Evolutionary conservation across 1,140 invertebrate genomes (phyloP).

Genomic region (Trachymyrmex septentrionalis): DNA sequence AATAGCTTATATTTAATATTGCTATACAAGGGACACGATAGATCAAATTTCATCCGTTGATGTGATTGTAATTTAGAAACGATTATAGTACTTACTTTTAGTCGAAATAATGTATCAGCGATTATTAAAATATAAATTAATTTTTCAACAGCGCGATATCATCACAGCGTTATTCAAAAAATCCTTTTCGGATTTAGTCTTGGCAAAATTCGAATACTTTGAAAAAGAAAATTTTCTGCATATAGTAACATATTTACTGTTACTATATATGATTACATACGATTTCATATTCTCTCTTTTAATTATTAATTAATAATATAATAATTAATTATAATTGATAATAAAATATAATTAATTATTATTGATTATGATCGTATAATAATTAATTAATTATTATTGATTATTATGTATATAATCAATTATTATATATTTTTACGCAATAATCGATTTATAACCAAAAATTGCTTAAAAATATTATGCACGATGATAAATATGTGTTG

Average conservation of each 20-base stretch:
- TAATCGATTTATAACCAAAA: constrained; percentile 3
- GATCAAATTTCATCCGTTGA: constrained; percentile 18
- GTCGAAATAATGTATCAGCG: neutral
- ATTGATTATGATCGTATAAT: neutral
- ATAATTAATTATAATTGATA: constrained; percentile 17
- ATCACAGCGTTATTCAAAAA: constrained; percentile 76
- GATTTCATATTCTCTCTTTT: neutral
- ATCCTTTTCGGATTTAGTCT: constrained; percentile 32
- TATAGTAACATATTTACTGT: neutral
- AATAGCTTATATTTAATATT: constrained; percentile 51
- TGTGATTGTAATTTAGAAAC: constrained; percentile 44
- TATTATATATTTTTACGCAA: neutral
- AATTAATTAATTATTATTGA: neutral
- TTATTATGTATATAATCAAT: neutral
- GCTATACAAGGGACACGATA: constrained; percentile 13
- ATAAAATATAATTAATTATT: neutral
- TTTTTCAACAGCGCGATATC: constrained; percentile 64
- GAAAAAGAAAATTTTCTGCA: neutral
- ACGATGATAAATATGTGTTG: neutral
- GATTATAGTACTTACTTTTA: neutral
- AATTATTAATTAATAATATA: neutral
- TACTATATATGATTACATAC: neutral
- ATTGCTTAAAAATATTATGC: neutral
- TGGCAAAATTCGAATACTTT: neutral
- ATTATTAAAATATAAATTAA: constrained; percentile 49